Percentiles rank a stretch among this genome's conserved stretches.
Conservation (phyloP, 1,140 invertebrate species). For the Magallana angulata region DNA sequence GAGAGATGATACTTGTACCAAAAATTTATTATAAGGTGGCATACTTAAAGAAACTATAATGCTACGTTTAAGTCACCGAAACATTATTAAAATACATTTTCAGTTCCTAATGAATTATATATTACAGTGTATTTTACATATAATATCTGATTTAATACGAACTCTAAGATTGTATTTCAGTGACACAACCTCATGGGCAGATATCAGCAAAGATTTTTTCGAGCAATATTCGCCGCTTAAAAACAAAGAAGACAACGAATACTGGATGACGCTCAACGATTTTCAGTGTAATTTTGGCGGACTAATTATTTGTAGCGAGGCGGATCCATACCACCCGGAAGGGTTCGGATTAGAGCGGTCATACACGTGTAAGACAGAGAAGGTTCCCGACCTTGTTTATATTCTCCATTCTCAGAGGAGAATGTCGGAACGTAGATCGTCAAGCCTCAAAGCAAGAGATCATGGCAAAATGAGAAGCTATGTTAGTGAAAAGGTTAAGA, state of each 20-base stretch:
- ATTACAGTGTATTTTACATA: too few relatives aligned
- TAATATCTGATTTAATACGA: neutral
- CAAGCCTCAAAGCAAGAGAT: neutral
- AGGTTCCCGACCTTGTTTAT: slow-evolving; percentile 27
- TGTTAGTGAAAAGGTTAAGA: slow-evolving; percentile 21
- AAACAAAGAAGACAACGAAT: slow-evolving; percentile 72
- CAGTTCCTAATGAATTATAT: too few relatives aligned
- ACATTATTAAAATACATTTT: too few relatives aligned
- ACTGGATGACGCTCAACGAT: slow-evolving; percentile 74
- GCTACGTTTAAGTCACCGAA: too few relatives aligned
- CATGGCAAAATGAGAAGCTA: slow-evolving; percentile 11
- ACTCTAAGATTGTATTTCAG: slow-evolving; percentile 56
- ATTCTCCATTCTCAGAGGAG: neutral
- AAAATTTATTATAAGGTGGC: too few relatives aligned
- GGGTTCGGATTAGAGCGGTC: slow-evolving; percentile 63
- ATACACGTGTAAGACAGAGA: slow-evolving; percentile 56
- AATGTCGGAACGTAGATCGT: slow-evolving; percentile 5
- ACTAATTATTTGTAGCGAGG: slow-evolving; percentile 71
- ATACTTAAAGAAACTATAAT: too few relatives aligned
- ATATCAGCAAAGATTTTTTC: slow-evolving; percentile 69
- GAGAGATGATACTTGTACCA: too few relatives aligned
- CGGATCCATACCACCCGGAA: slow-evolving; percentile 69
- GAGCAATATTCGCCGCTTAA: slow-evolving; percentile 66
- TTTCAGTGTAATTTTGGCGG: slow-evolving; percentile 76
- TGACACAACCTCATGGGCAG: slow-evolving; percentile 70